Conservation (phyloP, 2,113 vertebrate genomes). For the Coturnix japonica region DNA sequence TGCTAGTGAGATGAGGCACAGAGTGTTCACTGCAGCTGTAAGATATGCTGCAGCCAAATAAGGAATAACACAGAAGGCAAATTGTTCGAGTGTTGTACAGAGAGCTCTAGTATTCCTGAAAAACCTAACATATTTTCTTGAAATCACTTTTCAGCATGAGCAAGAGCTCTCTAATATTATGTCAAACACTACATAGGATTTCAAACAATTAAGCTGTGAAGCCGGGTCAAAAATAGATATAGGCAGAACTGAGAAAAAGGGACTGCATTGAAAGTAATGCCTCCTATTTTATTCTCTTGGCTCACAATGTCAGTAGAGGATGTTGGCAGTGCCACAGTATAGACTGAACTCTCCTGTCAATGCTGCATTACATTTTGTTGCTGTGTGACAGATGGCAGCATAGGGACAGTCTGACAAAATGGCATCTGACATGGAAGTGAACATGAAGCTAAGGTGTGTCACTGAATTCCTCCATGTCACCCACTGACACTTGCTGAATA, state of each 20-base stretch:
- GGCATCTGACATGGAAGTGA: too few species aligned
- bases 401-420: too few species aligned
- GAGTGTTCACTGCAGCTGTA: background rate
- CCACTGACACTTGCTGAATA: too few species aligned
- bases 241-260: background rate
- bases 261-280: too few species aligned
- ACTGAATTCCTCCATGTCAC: too few species aligned
- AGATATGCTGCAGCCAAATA: background rate
- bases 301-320: too few species aligned
- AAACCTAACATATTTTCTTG: conserved; percentile 16
- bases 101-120: conserved; percentile 28
- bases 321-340: too few species aligned
- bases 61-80: background rate
- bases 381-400: too few species aligned
- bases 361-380: too few species aligned
- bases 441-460: too few species aligned
- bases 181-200: background rate
- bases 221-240: conserved; percentile 40
- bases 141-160: background rate
- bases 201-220: background rate
- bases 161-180: conserved; percentile 6
- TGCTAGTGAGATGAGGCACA: background rate
- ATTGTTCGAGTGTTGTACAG: background rate
- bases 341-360: too few species aligned
- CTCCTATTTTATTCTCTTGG: too few species aligned